Evolutionary conservation across 2,113 vertebrate genomes (phyloP).

Genomic region (Tachysurus fulvidraco): DNA sequence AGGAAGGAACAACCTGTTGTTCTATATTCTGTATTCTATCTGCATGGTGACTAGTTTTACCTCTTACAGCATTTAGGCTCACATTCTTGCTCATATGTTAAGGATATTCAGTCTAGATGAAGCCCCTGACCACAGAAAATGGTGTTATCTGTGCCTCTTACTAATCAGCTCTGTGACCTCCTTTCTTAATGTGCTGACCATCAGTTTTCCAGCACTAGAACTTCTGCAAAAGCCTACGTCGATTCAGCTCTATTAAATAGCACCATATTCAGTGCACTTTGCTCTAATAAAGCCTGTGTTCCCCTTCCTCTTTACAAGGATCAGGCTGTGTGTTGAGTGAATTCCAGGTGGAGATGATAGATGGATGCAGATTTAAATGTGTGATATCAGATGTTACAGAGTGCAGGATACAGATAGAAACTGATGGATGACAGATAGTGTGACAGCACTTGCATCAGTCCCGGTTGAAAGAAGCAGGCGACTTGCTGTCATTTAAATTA

Average conservation of each 20-base stretch:
- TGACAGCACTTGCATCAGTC: conserved; percentile 22
- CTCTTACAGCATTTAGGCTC: neutral
- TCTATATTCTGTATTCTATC: neutral
- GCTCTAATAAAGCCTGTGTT: neutral
- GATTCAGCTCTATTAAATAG: conserved; percentile 18
- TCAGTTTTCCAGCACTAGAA: conserved; percentile 46
- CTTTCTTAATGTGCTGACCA: conserved; percentile 55
- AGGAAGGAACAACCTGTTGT: neutral
- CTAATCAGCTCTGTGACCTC: conserved; percentile 62
- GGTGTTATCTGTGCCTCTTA: conserved; percentile 63
- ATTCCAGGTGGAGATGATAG: neutral
- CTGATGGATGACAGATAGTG: conserved; percentile 14
- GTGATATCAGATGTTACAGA: conserved; percentile 4
- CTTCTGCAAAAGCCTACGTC: conserved; percentile 14
- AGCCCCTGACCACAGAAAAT: conserved; percentile 56
- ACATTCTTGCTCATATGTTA: conserved; percentile 20
- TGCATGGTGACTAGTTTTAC: neutral
- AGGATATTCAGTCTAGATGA: conserved; percentile 26
- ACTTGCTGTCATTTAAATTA: conserved; percentile 33
- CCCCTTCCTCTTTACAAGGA: neutral
- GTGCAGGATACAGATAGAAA: neutral
- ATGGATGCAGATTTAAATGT: neutral
- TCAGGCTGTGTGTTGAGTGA: neutral
- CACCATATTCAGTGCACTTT: conserved; percentile 28
- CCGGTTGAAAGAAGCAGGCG: conserved; percentile 7